Base-by-base conservation (phyloP, 2,797 vertebrate species). In the Sus cebifrons region DNA sequence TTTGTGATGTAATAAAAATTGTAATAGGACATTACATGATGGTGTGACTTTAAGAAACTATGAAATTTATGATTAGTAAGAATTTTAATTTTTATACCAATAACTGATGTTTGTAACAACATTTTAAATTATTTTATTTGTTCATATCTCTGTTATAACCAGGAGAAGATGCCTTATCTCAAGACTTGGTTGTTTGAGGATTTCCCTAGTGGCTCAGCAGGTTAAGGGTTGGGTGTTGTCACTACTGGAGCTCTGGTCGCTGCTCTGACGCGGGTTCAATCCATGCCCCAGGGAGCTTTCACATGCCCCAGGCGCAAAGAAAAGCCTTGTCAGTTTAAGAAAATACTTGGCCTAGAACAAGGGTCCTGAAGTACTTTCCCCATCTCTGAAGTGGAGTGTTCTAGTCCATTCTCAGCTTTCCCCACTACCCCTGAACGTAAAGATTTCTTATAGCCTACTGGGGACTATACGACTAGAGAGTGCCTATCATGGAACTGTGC, bases 61-160 rank as follows among this genome's bases (percentile, higher is more conserved):
- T n/a, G 15, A 85, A 85, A 70, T 67, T 90, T 74, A 73, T 78
- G 29, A 25, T 70, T 4, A 86, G 49, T 52, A 4, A 78, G 44
- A 96, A 94, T 71, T 95, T 86, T 71, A 89, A 81, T 71, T 91
- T 88, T 90, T 85, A 36, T 60, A 67, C 14, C 70, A 65, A 36
- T 11, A 54, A 84, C 21, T 84, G 54, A 68, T 90, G 40, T 90
- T 56, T 58, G 74, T 77, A 2, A 0, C 29, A n/a, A 74, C 32
- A 64, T 52, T 79, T 73, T 23, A 23, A 74, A 25, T 71, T 83
- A 18, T 49, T 6, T 27, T 32, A 11, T 29, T 1, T 86, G 23
- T 56, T 62, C 36, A 23, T 62, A 58, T 67, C 7, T 93, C 25
- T 23, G 62, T 44, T 89, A n/a, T 44, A 92, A 85, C 7, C 25